A percentile compares a stretch with the other conserved stretches of the same genome.
These are phyloP conservation scores for Oxystoma pomonae DNA, from an alignment of 2,888 invertebrate genomes.

Conservation along the genomic window DNA sequence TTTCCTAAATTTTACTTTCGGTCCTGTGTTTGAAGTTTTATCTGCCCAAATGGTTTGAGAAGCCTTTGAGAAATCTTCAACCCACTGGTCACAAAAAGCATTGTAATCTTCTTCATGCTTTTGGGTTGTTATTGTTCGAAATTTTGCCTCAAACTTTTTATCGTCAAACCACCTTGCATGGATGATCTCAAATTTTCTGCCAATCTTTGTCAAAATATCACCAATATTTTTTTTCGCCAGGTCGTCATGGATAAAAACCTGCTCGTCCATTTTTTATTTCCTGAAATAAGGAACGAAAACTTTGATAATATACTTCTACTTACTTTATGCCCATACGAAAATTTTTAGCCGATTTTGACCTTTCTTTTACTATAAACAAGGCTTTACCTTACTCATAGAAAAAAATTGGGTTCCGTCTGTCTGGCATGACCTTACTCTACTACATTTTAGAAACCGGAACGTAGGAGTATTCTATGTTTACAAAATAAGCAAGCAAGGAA, in stretches of 20 bases:
- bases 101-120: conserved; percentile 44
- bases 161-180: conserved; percentile 42
- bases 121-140: conserved; percentile 44
- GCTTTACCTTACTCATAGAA: too few relatives aligned
- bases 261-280: conserved; percentile 29
- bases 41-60: conserved; percentile 47
- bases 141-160: conserved; percentile 43
- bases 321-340: too few relatives aligned
- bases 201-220: conserved; percentile 39
- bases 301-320: too few relatives aligned
- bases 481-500: too few relatives aligned
- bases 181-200: conserved; percentile 44
- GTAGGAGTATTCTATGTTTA: too few relatives aligned
- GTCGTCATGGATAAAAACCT: too few relatives aligned
- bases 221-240: conserved; percentile 41
- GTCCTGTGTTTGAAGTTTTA: conserved; percentile 47
- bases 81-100: conserved; percentile 45
- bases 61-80: conserved; percentile 44
- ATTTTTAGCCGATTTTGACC: too few relatives aligned
- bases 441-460: too few relatives aligned
- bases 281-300: conserved; percentile 24
- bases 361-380: too few relatives aligned
- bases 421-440: too few relatives aligned
- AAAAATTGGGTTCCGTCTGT: too few relatives aligned
- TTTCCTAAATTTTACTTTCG: conserved; percentile 46